Percentiles rank a stretch among this genome's conserved stretches.
phyloP scores from a whole-genome alignment of 2,888 invertebrate species.

The Clistopyga incitator region DNA sequence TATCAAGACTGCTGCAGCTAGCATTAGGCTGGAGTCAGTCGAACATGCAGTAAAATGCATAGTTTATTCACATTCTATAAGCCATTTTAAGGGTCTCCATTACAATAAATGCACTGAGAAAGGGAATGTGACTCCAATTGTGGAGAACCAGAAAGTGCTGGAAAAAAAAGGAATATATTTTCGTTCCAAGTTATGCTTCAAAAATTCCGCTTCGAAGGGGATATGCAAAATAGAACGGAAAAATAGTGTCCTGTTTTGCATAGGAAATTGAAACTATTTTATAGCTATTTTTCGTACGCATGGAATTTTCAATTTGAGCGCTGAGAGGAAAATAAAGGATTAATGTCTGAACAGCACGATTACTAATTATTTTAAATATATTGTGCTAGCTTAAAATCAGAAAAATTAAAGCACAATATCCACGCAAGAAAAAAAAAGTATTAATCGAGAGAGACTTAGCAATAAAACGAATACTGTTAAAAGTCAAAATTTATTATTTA shows the following conservation, averaged over 20 bases:
- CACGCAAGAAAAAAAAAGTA: too few species aligned
- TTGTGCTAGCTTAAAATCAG: too few species aligned
- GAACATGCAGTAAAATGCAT: background rate
- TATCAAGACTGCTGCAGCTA: conserved; percentile 13
- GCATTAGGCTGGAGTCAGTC: conserved; percentile 5
- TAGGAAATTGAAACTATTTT: background rate
- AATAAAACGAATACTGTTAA: too few species aligned
- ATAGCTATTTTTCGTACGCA: background rate
- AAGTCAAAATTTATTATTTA: too few species aligned
- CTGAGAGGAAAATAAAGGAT: background rate
- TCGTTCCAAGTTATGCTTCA: too few species aligned
- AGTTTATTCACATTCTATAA: background rate
- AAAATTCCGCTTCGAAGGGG: background rate
- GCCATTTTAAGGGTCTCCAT: background rate
- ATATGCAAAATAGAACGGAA: background rate
- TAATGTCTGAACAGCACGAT: background rate
- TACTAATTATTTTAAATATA: background rate
- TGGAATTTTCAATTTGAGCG: background rate
- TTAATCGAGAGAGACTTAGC: too few species aligned
- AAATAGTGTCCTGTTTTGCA: background rate
- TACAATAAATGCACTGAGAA: background rate
- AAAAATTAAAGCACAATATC: too few species aligned
- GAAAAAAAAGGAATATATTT: background rate
- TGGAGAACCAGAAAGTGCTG: background rate
- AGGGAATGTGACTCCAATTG: background rate